Percentiles rank a stretch among this genome's conserved stretches.
Evolutionary conservation across 2,113 vertebrate species (phyloP).

Genomic region (Catharus minimus): DNA sequence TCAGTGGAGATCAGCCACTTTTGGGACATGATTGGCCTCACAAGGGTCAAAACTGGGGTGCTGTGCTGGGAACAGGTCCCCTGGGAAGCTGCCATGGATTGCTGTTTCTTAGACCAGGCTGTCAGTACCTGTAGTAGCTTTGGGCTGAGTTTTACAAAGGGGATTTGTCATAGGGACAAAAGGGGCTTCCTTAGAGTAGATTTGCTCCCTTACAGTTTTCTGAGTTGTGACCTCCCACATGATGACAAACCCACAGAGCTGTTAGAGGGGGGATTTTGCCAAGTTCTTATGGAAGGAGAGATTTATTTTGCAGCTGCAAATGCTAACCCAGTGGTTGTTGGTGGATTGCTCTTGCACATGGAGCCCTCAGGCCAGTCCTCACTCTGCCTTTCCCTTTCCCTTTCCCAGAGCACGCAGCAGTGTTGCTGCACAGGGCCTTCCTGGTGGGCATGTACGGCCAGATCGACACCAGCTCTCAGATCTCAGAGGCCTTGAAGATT

Average conservation of each 20-base stretch:
- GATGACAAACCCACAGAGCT: background rate
- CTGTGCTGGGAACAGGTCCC: background rate
- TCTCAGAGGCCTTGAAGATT: conserved; percentile 92
- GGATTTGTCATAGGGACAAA: background rate
- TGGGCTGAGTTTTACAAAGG: background rate
- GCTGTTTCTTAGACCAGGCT: background rate
- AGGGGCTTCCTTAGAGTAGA: background rate
- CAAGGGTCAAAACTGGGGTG: background rate
- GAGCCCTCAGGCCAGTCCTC: background rate
- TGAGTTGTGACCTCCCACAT: background rate
- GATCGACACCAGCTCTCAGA: conserved; percentile 93
- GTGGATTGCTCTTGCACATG: background rate
- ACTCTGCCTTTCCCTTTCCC: background rate
- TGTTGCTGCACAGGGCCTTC: conserved; percentile 93
- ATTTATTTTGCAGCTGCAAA: background rate
- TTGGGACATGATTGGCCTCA: background rate
- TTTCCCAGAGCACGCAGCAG: conserved; percentile 87
- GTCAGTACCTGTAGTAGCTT: background rate
- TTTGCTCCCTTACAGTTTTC: background rate
- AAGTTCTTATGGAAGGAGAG: background rate
- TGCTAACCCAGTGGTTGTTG: background rate
- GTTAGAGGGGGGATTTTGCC: background rate
- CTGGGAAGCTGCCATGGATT: too few relatives aligned
- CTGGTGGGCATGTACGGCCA: conserved; percentile 95
- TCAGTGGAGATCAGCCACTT: background rate